Conservation (phyloP, 1,140 invertebrate species). For the Aphelinus atriplicis region DNA sequence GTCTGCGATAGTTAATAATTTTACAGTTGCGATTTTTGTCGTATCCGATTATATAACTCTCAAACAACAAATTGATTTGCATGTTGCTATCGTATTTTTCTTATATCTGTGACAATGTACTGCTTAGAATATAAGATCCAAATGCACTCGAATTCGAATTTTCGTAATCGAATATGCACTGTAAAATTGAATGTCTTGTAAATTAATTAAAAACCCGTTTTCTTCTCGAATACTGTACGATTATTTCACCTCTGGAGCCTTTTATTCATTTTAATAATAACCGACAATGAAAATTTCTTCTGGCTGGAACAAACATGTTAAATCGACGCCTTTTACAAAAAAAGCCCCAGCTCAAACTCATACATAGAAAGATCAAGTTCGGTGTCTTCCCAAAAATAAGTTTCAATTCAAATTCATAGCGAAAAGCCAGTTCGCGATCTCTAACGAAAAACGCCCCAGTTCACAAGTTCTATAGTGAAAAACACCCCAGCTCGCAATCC, state of each 20-base stretch:
- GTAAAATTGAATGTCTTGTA: slow-evolving; percentile 29
- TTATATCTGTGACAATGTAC: slow-evolving; percentile 7
- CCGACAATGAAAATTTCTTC: too few relatives aligned
- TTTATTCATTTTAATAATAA: background rate
- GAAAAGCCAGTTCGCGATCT: too few relatives aligned
- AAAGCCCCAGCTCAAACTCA: too few relatives aligned
- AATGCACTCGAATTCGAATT: slow-evolving; percentile 1
- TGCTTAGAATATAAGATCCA: slow-evolving; percentile 19
- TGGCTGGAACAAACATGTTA: too few relatives aligned
- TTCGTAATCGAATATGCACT: slow-evolving; percentile 14
- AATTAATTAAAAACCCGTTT: slow-evolving; percentile 30
- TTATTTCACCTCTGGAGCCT: background rate
- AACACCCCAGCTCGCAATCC: too few relatives aligned
- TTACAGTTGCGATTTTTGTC: background rate
- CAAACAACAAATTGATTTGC: background rate
- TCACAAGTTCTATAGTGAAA: too few relatives aligned
- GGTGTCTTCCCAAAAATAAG: too few relatives aligned
- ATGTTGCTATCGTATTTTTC: slow-evolving; percentile 3
- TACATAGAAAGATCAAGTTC: too few relatives aligned
- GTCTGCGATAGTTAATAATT: background rate
- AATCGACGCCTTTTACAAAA: too few relatives aligned
- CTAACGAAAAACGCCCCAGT: too few relatives aligned
- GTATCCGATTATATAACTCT: background rate
- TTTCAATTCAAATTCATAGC: too few relatives aligned
- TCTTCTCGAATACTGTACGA: slow-evolving; percentile 4